Evolutionary conservation across 2,113 vertebrate species (phyloP), one percentile per base, ranked within the genome.

Genomic region (Eretmodus cyanostictus): DNA sequence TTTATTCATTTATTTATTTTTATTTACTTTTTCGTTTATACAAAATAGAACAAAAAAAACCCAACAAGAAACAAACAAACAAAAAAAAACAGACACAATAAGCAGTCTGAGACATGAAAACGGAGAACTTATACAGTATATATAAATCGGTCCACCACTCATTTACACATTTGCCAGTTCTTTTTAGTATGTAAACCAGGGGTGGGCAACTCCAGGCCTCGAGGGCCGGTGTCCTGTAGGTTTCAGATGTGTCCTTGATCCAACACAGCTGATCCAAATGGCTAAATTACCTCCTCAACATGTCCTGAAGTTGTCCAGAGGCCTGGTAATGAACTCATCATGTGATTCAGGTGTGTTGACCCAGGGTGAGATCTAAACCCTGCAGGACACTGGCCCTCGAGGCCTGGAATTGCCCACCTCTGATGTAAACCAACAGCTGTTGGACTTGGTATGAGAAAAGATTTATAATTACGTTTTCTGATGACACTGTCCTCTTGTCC

Each of bases 201-300:
- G 53, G 10, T 7, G 53, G 1, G 1, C 2, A 27, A 55, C 22
- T 27, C 4, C 11, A 24, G 22, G 11, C 53, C 53, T 55, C 11
- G 53, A 55, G 22, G 51, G 22, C 22, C 22, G 3, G 22, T 22
- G 22, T 13, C 53, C 53, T 55, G 10, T 4, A 55, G 53, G 22
- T 24, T 55, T 55, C 13, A 55, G 2, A 24, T 0, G 2, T 24
- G 0, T 24, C 22, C 53, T 55, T 55, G 22, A 13, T 55, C 22
- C 22, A 55, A 0, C 53, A 24, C 53, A 55, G 11, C 11, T 55
- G 11, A 55, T 55, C 0, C 0, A 54, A 54, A 54, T 0, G 1
- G 53, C 1, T 54, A 54, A 55, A 12, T 1, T 0, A 6, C 2
- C 4, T 22, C 53, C n/a, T 54, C 1, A 54, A 1, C 53, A 2